Evolutionary conservation across 2,797 vertebrate genomes (phyloP).

Genomic region (Tenualosa thibaudeaui): DNA sequence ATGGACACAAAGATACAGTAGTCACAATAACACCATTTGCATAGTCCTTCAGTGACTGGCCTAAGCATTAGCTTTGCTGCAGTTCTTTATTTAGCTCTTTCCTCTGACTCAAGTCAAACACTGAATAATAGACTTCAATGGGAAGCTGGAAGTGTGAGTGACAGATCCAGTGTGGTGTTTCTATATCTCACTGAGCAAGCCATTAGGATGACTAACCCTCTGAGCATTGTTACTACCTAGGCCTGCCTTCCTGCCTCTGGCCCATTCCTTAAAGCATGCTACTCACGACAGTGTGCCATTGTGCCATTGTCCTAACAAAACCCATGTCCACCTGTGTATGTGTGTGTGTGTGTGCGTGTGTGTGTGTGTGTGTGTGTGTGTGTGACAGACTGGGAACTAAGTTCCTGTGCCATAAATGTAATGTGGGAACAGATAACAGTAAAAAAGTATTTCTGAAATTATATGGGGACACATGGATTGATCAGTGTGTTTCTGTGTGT

Average conservation of each 20-base stretch:
- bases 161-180: neutral
- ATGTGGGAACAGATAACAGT: neutral
- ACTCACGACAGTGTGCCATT: neutral
- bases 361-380: slow-evolving; percentile 17
- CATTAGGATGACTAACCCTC: neutral
- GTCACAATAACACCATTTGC: neutral
- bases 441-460: neutral
- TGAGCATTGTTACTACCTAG: neutral
- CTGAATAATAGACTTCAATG: neutral
- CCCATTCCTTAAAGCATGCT: neutral
- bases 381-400: neutral
- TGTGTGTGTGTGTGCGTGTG: neutral
- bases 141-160: neutral
- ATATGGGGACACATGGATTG: neutral
- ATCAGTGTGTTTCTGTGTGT: neutral
- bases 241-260: neutral
- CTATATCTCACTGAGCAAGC: neutral
- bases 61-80: neutral
- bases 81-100: neutral
- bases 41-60: neutral
- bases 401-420: neutral
- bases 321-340: neutral
- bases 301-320: neutral
- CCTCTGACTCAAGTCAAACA: neutral
- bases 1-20: no score